Evolutionary conservation across 2,888 invertebrate genomes (phyloP).

Genomic region (Lepidocyrtoides sp.): DNA sequence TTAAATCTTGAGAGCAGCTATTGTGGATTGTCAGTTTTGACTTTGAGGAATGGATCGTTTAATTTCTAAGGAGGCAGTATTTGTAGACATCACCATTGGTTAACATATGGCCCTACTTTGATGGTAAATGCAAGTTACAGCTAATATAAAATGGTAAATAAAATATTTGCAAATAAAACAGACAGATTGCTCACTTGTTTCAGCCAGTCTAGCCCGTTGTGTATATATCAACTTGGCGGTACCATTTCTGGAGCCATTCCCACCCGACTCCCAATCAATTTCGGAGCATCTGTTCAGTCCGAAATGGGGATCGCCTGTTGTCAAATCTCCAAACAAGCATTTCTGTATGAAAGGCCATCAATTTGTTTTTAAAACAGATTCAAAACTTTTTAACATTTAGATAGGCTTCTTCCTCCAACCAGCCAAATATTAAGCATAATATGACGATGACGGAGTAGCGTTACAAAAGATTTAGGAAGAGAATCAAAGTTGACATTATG

Average conservation of each 20-base stretch:
- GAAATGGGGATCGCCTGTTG: slow-evolving; percentile 91
- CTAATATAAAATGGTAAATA: too few species aligned
- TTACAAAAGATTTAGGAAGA: background rate
- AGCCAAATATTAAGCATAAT: background rate
- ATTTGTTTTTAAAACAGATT: slow-evolving; percentile 11
- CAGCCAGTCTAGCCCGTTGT: slow-evolving; percentile 91
- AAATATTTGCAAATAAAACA: background rate
- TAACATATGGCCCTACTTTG: too few species aligned
- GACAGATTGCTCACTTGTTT: slow-evolving; percentile 87
- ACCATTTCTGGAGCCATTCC: slow-evolving; percentile 75
- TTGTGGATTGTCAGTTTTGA: too few species aligned
- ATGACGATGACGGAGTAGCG: background rate
- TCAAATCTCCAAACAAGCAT: slow-evolving; percentile 90
- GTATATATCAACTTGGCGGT: slow-evolving; percentile 82
- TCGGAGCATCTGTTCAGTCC: slow-evolving; percentile 83
- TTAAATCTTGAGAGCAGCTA: too few species aligned
- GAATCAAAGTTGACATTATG: slow-evolving; percentile 43
- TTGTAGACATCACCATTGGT: too few species aligned
- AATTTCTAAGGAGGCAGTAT: too few species aligned
- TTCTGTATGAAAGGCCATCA: slow-evolving; percentile 88
- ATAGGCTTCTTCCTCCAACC: background rate
- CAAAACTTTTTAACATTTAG: slow-evolving; percentile 24
- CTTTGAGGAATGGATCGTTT: too few species aligned
- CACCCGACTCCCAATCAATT: slow-evolving; percentile 80
- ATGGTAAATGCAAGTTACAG: too few species aligned